Evolutionary conservation across 2,113 vertebrate species (phyloP).

Genomic region (Hypanus sabinus): DNA sequence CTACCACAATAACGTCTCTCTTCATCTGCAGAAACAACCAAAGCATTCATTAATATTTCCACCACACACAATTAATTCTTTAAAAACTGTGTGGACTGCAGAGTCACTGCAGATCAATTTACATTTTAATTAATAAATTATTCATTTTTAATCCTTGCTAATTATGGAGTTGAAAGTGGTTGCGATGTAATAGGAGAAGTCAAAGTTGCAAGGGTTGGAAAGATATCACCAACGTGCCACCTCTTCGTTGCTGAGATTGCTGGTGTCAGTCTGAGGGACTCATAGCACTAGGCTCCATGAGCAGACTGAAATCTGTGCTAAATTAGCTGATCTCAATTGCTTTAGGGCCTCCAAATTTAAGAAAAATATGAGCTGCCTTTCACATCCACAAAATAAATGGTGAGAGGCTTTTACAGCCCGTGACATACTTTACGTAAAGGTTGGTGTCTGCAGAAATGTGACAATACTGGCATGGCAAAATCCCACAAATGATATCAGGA

Average conservation of each 20-base stretch:
- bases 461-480: too few species aligned
- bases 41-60: not conserved
- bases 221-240: not conserved
- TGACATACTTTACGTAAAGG: too few species aligned
- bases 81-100: not conserved
- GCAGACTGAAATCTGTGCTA: too few species aligned
- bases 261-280: too few species aligned
- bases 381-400: too few species aligned
- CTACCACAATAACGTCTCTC: not conserved
- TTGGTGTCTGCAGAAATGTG: too few species aligned
- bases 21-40: not conserved
- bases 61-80: not conserved
- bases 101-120: not conserved
- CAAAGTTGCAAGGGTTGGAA: not conserved
- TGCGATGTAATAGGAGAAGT: not conserved
- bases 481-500: too few species aligned
- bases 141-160: conserved; percentile 27
- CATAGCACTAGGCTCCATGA: too few species aligned
- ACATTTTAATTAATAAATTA: conserved; percentile 29
- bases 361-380: too few species aligned
- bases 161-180: not conserved
- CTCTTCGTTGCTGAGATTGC: not conserved
- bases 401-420: too few species aligned
- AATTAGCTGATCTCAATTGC: too few species aligned
- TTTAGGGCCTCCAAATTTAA: too few species aligned